phyloP scores from a whole-genome alignment of 1,140 invertebrate genomes.

The Monomorium pharaonis region DNA sequence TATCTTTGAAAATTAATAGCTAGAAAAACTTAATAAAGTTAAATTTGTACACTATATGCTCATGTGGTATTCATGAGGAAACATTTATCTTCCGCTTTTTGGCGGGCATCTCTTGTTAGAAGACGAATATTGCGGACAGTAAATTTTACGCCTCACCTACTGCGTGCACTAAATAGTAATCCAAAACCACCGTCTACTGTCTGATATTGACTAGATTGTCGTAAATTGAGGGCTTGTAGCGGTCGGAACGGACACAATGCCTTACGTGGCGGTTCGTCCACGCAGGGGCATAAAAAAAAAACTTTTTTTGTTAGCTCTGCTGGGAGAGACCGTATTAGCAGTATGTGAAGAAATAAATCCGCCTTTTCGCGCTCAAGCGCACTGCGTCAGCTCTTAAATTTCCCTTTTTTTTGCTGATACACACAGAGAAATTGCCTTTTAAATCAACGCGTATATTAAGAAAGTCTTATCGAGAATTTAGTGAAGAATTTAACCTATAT shows the following conservation, averaged over 20 bases:
- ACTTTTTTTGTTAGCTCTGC: constrained; percentile 1
- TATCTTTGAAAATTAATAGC: neutral
- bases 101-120: neutral
- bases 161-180: neutral
- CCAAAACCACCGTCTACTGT: constrained; percentile 7
- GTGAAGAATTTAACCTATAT: neutral
- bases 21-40: neutral
- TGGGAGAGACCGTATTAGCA: neutral
- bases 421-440: neutral
- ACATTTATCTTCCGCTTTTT: neutral
- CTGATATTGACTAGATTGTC: constrained; percentile 18
- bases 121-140: neutral
- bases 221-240: constrained; percentile 7
- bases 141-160: constrained; percentile 10
- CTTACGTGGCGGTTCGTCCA: neutral
- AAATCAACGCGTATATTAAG: neutral
- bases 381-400: neutral
- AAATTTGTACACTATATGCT: neutral
- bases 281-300: neutral
- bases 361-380: neutral
- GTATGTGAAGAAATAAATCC: constrained; percentile 29
- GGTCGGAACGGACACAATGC: neutral
- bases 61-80: neutral
- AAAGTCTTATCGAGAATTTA: neutral
- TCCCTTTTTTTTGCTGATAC: neutral